Percentiles rank a stretch among this genome's conserved stretches.
Conservation (phyloP, 2,888 invertebrate species). For the Acrobasis repandana region DNA sequence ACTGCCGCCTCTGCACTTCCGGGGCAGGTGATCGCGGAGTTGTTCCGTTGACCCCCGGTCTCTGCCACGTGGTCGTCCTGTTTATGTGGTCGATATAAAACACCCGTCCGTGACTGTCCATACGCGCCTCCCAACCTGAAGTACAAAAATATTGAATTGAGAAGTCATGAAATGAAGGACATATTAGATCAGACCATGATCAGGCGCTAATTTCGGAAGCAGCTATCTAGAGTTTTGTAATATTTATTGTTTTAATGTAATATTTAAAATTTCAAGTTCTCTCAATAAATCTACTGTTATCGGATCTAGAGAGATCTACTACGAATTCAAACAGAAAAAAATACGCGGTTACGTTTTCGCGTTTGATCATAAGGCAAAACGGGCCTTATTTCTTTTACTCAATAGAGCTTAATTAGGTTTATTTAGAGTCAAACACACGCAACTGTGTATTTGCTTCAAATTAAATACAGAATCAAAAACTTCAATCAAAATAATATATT, state of each 20-base stretch:
- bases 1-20: slow-evolving; percentile 86
- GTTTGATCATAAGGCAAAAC: too few species aligned
- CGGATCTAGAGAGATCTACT: too few species aligned
- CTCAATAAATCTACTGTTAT: too few species aligned
- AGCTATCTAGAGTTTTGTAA: not conserved
- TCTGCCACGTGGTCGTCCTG: slow-evolving; percentile 97
- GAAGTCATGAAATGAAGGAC: too few species aligned
- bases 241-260: too few species aligned
- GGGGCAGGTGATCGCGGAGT: slow-evolving; percentile 79
- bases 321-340: too few species aligned
- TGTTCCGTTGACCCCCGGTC: slow-evolving; percentile 85
- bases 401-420: too few species aligned
- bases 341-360: too few species aligned
- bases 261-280: too few species aligned
- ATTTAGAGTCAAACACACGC: not conserved
- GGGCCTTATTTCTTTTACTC: too few species aligned
- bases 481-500: slow-evolving; percentile 1
- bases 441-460: not conserved
- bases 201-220: not conserved
- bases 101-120: slow-evolving; percentile 97
- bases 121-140: slow-evolving; percentile 97
- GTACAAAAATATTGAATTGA: slow-evolving; percentile 22
- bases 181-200: too few species aligned
- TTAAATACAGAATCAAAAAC: too few species aligned
- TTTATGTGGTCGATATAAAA: slow-evolving; percentile 99